Base-by-base conservation (phyloP, 2,888 invertebrate species). In the Lycia hirtaria region DNA sequence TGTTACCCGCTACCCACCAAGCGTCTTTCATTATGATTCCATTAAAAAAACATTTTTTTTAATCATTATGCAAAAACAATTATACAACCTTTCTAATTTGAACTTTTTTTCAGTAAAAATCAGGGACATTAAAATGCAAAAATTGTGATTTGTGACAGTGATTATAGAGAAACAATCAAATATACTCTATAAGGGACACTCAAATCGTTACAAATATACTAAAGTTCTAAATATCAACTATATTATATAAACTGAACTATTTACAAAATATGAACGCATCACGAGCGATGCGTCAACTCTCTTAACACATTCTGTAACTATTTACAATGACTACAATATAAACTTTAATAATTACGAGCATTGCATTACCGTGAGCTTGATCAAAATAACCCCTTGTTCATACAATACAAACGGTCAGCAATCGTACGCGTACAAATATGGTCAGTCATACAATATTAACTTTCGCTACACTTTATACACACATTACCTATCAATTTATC, bases 81-180 rank as follows among this genome's bases (percentile, higher is more conserved):
- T 67, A 71, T 80, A 85, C 81, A 88, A 85, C 81, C 81, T 71
- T 75, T 80, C 73, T 78, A 83, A 84, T 85, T 87, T 83, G 76
- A 85, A 87, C 80, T 74, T 76, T 74, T 76, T 78, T 78, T 68
- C 70, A 68, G 70, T 71, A 75, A 73, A 83, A 83, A 80, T n/a
- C 67, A 70, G 82, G 81, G 75, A 77, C 67, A 66, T 48, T 67
- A 81, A 87, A 88, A 87, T 88, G 86, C 86, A 85, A 83, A n/a
- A 76, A 81, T 87, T 86, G 87, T 87, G 86, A 87, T 90, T 91
- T 90, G 89, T 91, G 91, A 91, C 89, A 82, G 83, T 88, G 82
- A 84, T 85, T 77, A 76, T 80, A 84, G 75, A 86, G 76, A 87
- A 85, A 85, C 83, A 83, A 84, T 85, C 73, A 69, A 81, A 81